Conservation (phyloP, 1,140 invertebrate species). For the Melitaea cinxia region DNA sequence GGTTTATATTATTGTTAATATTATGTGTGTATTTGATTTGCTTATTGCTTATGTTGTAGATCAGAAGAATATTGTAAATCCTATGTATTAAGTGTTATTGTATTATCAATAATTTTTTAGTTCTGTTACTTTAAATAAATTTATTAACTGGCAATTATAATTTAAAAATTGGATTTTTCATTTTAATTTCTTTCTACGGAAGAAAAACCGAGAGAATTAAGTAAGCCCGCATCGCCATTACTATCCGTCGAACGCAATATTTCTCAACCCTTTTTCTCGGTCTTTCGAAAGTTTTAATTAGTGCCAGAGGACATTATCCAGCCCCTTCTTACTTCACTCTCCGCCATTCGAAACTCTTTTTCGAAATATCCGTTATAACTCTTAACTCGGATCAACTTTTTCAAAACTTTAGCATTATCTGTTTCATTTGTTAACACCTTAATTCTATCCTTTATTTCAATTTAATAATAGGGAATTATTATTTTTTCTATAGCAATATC, state of each 20-base stretch:
- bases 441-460: background rate
- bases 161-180: constrained; percentile 45
- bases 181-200: constrained; percentile 58
- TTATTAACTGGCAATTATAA: too few relatives aligned
- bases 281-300: constrained; percentile 79
- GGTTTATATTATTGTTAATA: too few relatives aligned
- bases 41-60: too few relatives aligned
- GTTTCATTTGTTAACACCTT: constrained; percentile 18
- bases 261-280: constrained; percentile 77
- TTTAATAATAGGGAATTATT: too few relatives aligned
- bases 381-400: constrained; percentile 22
- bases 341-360: constrained; percentile 40
- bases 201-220: constrained; percentile 72
- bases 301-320: constrained; percentile 79
- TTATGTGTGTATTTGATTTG: too few relatives aligned
- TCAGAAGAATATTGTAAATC: too few relatives aligned
- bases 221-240: constrained; percentile 67
- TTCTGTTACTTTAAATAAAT: too few relatives aligned
- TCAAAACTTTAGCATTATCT: constrained; percentile 12
- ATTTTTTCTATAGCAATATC: too few relatives aligned
- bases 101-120: too few relatives aligned
- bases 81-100: too few relatives aligned
- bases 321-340: constrained; percentile 62
- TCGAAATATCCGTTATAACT: constrained; percentile 45
- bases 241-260: constrained; percentile 74